Base-by-base conservation (phyloP, 1,140 invertebrate genomes). In the Cyphomyrmex costatus region DNA sequence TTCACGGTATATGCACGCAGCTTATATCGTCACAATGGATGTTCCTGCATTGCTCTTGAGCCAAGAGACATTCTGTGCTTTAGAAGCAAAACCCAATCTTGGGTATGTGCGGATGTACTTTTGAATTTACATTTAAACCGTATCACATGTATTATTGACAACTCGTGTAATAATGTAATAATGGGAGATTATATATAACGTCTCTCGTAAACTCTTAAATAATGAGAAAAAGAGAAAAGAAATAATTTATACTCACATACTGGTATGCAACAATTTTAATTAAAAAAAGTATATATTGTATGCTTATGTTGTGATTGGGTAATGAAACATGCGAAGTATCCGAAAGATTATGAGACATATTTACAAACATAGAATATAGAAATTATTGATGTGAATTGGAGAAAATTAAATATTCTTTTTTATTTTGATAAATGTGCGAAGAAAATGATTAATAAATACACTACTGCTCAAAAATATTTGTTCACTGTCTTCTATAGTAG, bases 181-280 rank as follows among this genome's bases (percentile, higher is more conserved):
- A n/a, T n/a, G 19, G 8, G n/a, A 8, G 8, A 49, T 33, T 68
- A 49, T 66, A 49, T 65, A 76, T 74, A n/a, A n/a, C n/a, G n/a
- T n/a, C n/a, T n/a, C n/a, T n/a, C n/a, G 51, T 24, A 63, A n/a
- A 6, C 19, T 1, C 16, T 7, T 49, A 46, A 46, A 42, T 36
- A 21, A 10, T 21, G 19, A 77, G 10, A 42, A 82, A 7, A 33
- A 60, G 42, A 36, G 3, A 42, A 30, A 0, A 8, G 14, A 24
- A 58, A 82, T 73, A 53, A 53, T 80, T 80, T 80, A 70, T 80
- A 51, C 65, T 80, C 63, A 70, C 65, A 80, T 24, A 24, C n/a
- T 76, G 16, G 30, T 68, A 79, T 27, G 16, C 21, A 21, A 70
- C 16, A 56, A 5, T 68, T 56, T 42, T 30, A 16, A 49, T 27